A percentile compares a stretch with the other conserved stretches of the same genome.
phyloP scores from a whole-genome alignment of 2,888 invertebrate species.

The Helicoverpa assulta region DNA sequence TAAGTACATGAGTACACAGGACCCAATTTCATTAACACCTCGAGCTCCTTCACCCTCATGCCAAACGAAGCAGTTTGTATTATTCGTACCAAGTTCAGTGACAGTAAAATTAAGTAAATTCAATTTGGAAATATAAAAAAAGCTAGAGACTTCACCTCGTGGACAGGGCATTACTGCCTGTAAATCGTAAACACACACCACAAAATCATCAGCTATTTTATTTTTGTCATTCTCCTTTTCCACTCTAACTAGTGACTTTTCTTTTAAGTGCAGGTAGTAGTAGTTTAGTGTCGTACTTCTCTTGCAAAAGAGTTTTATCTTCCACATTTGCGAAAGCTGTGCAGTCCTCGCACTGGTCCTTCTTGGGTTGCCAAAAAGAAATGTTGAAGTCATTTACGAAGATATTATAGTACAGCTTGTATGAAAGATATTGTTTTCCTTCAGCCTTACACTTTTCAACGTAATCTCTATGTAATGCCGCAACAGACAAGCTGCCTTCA shows the following conservation, averaged over 20 bases:
- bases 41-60: conserved; percentile 25
- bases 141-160: conserved; percentile 54
- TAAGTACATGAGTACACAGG: conserved; percentile 22
- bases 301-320: conserved; percentile 42
- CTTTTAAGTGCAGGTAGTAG: conserved; percentile 51
- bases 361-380: conserved; percentile 53
- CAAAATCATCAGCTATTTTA: conserved; percentile 24
- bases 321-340: conserved; percentile 46
- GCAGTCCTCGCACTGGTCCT: conserved; percentile 60
- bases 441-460: conserved; percentile 29
- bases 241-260: conserved; percentile 47
- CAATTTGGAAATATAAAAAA: conserved; percentile 59
- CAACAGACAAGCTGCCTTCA: conserved; percentile 44
- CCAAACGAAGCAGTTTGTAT: conserved; percentile 23
- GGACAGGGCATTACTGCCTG: conserved; percentile 61
- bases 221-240: conserved; percentile 53
- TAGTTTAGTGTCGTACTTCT: conserved; percentile 33
- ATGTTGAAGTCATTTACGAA: conserved; percentile 51
- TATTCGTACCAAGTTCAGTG: conserved; percentile 40
- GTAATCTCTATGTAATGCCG: conserved; percentile 41
- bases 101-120: conserved; percentile 58
- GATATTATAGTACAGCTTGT: conserved; percentile 48
- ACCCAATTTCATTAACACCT: conserved; percentile 22
- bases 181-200: conserved; percentile 50
- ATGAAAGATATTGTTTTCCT: conserved; percentile 19